Base-by-base conservation (phyloP, 2,797 vertebrate species). In the Peromyscus nudipes region DNA sequence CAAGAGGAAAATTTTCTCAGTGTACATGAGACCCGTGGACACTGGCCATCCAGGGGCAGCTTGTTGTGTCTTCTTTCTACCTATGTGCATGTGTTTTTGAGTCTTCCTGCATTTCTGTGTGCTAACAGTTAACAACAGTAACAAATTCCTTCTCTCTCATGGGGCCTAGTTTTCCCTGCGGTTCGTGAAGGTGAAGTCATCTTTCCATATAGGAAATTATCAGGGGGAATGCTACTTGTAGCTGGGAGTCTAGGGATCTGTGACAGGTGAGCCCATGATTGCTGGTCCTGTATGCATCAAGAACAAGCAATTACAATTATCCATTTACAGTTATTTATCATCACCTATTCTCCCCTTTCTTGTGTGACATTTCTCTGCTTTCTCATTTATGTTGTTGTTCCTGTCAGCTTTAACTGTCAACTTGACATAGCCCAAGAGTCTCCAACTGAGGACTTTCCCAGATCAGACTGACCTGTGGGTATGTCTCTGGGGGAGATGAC, bases 231-330 rank as follows among this genome's bases (percentile, higher is more conserved):
- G 55, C 1, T 62, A 12, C 37, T 77, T 23, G 2, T 25, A 8
- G 16, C 17, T 57, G 23, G 37, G n/a, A 29, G 62, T 37, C 40
- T 89, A 8, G 13, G n/a, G 27, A 77, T 29, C 55, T 8, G 4
- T 21, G 52, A 27, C 25, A 3, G 1, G 11, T 60, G 34, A 94
- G 40, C 4, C 1, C 1, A 0, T 5, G 40, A 46, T 46, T 0
- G 0, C 6, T 34, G 43, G 40, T 84, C 16, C 23, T 29, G 23
- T 46, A 40, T n/a, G 37, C 1, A 16, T 27, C 43, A 23, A 89
- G 12, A 84, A 71, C 2, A 12, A 86, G 29, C 25, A 52, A 49
- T 40, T 73, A 49, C 10, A 80, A 6, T 62, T 16, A 29, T 27
- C 49, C 34, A 57, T 80, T 67, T 57, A 21, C 4, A 46, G 67